Evolutionary conservation across 2,888 invertebrate species (phyloP).

Genomic region (Noctua janthe): DNA sequence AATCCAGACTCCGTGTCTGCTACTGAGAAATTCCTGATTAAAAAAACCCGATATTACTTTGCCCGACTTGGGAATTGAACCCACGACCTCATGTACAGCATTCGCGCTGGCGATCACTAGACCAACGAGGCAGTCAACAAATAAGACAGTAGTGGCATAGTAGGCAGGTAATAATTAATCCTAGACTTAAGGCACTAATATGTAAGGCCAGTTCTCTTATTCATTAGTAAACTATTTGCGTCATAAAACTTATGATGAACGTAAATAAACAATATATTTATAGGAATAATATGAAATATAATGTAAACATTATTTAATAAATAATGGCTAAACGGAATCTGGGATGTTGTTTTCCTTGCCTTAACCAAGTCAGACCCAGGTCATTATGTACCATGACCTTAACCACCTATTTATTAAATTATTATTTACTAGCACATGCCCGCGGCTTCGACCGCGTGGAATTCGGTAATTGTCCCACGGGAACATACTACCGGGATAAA

Average conservation of each 20-base stretch:
- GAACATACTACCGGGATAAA: no score
- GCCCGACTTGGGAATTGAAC: no score
- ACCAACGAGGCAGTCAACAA: no score
- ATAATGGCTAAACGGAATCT: background rate
- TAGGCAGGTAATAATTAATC: background rate
- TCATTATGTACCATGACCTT: background rate
- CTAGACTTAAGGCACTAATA: background rate
- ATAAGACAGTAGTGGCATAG: no score
- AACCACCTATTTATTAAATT: background rate
- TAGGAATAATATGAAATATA: background rate
- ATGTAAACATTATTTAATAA: slow-evolving; percentile 10
- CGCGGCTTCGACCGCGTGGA: no score
- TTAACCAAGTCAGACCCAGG: background rate
- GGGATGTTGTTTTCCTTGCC: slow-evolving; percentile 21
- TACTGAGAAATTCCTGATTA: no score
- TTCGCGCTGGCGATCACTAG: no score
- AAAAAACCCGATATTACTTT: no score
- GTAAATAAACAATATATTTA: slow-evolving; percentile 31
- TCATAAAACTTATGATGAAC: slow-evolving; percentile 9
- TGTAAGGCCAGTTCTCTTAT: background rate
- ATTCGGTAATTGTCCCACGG: no score
- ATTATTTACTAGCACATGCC: background rate
- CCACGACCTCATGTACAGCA: no score
- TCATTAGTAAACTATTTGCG: background rate
- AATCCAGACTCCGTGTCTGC: no score